Conservation (phyloP, 1,140 invertebrate genomes). For the Pseudachorutes palmiensis region DNA sequence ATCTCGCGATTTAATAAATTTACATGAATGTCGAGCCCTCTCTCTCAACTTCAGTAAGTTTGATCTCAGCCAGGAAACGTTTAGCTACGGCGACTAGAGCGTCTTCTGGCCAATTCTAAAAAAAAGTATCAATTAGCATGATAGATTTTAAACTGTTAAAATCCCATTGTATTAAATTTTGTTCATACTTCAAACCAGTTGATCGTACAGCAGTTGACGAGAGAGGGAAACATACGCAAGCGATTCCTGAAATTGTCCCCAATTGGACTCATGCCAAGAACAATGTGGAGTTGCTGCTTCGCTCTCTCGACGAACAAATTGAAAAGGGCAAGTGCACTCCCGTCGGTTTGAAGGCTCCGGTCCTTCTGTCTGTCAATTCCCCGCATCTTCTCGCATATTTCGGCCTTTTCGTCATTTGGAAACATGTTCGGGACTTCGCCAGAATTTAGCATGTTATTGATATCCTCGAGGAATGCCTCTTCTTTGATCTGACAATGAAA, state of each 20-base stretch:
- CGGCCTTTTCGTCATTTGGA: slow-evolving; percentile 75
- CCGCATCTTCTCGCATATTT: slow-evolving; percentile 90
- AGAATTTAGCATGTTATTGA: slow-evolving; percentile 86
- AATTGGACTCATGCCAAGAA: slow-evolving; percentile 86
- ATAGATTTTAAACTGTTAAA: slow-evolving; percentile 1
- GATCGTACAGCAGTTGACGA: slow-evolving; percentile 94
- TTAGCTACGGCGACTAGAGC: slow-evolving; percentile 83
- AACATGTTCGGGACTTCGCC: slow-evolving; percentile 92
- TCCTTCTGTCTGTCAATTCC: slow-evolving; percentile 81
- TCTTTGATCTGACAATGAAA: slow-evolving; percentile 66
- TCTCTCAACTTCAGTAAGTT: slow-evolving; percentile 62
- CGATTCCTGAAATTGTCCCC: slow-evolving; percentile 74
- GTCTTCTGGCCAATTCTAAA: slow-evolving; percentile 82
- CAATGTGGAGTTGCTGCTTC: slow-evolving; percentile 85
- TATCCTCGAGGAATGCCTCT: slow-evolving; percentile 85
- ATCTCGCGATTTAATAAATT: background rate
- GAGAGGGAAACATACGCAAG: slow-evolving; percentile 83
- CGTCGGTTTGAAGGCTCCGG: slow-evolving; percentile 65
- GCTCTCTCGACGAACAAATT: slow-evolving; percentile 85
- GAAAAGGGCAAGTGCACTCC: slow-evolving; percentile 79
- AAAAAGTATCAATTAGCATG: slow-evolving; percentile 9
- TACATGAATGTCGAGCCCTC: slow-evolving; percentile 65
- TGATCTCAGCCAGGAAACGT: slow-evolving; percentile 75
- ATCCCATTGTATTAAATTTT: slow-evolving; percentile 17
- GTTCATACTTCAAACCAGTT: slow-evolving; percentile 89